These are phyloP conservation scores for Cosmorhoe ocellata DNA, from an alignment of 2,888 invertebrate species.

Conservation along the genomic window DNA sequence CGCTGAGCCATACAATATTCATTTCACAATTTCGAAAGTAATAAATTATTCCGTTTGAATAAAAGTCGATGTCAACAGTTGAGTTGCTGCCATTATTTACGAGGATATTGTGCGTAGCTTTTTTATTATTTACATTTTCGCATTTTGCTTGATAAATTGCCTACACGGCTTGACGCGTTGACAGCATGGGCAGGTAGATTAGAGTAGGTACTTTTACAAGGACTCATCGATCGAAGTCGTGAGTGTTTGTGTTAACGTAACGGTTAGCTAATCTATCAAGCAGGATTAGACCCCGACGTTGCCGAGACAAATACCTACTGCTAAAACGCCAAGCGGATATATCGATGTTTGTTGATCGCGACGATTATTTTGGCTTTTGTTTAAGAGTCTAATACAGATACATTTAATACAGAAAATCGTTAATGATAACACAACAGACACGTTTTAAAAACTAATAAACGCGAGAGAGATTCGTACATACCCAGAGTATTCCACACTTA, in stretches of 20 bases:
- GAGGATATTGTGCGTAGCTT: not conserved
- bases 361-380: too few relatives aligned
- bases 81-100: not conserved
- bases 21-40: conserved; percentile 1
- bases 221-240: not conserved
- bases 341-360: too few relatives aligned
- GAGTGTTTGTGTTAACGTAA: not conserved
- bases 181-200: not conserved
- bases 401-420: too few relatives aligned
- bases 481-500: too few relatives aligned
- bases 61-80: conserved; percentile 6
- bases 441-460: too few relatives aligned
- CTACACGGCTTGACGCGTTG: not conserved
- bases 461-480: too few relatives aligned
- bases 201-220: conserved; percentile 1
- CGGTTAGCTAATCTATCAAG: not conserved
- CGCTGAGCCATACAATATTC: not conserved
- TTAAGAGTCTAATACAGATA: too few relatives aligned
- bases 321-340: too few relatives aligned
- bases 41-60: conserved; percentile 9
- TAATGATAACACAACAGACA: too few relatives aligned
- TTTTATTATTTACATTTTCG: not conserved
- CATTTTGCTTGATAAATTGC: not conserved
- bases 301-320: too few relatives aligned
- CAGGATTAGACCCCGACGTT: not conserved